Conservation (phyloP, 2,888 invertebrate species). For the Dicycla oo region DNA sequence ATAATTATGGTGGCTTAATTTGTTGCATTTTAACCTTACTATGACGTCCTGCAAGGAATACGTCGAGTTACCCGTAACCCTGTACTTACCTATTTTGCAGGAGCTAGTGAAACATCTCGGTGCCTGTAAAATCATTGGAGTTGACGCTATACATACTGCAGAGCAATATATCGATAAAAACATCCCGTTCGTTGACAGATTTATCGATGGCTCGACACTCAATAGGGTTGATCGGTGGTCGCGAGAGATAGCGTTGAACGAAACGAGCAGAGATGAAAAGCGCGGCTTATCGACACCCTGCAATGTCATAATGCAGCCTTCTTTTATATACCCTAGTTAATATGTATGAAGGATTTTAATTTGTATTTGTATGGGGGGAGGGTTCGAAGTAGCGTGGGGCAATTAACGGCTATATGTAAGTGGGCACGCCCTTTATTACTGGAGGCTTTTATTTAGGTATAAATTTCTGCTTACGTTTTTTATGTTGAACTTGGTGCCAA, state of each 20-base stretch:
- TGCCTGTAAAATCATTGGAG: slow-evolving; percentile 1
- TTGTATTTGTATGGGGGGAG: neutral
- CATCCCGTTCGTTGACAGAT: slow-evolving; percentile 46
- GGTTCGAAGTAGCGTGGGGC: neutral
- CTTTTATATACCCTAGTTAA: slow-evolving; percentile 34
- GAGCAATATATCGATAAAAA: slow-evolving; percentile 36
- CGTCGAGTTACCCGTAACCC: no score
- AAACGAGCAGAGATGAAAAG: slow-evolving; percentile 46
- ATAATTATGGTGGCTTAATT: no score
- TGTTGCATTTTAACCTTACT: no score
- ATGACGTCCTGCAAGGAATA: no score
- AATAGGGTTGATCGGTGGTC: slow-evolving; percentile 48
- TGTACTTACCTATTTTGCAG: neutral
- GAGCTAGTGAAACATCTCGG: neutral
- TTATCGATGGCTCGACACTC: slow-evolving; percentile 50
- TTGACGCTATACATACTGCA: slow-evolving; percentile 9
- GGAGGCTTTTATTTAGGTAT: no score
- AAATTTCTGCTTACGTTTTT: no score
- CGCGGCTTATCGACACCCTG: slow-evolving; percentile 48
- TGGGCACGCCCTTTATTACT: no score
- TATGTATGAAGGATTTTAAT: slow-evolving; percentile 25
- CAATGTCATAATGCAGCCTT: slow-evolving; percentile 37
- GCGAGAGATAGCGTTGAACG: slow-evolving; percentile 48
- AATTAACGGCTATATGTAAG: neutral
- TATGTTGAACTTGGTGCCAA: no score